Percentiles rank a stretch among this genome's conserved stretches.
These are phyloP conservation scores for Pampus argenteus DNA, from an alignment of 2,797 vertebrate species.

Conservation along the genomic window DNA sequence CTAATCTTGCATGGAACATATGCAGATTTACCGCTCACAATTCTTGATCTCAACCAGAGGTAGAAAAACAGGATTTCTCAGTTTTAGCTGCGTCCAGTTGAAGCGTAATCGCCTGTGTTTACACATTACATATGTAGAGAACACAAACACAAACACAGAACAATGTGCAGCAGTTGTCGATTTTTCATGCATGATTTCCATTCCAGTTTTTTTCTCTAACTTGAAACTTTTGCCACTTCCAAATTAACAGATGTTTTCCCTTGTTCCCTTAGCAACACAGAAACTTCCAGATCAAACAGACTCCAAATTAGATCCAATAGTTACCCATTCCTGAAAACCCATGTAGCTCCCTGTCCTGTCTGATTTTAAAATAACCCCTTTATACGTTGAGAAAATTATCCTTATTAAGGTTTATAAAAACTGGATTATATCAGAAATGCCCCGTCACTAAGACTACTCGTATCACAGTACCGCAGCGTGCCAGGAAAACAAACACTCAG, in stretches of 20 bases:
- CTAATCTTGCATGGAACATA: neutral
- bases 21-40: neutral
- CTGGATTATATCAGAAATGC: constrained; percentile 50
- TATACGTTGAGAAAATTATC: constrained; percentile 34
- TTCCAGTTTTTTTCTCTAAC: constrained; percentile 41
- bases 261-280: constrained; percentile 52
- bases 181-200: constrained; percentile 14
- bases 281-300: constrained; percentile 45
- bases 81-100: neutral
- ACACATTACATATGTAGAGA: neutral
- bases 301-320: constrained; percentile 26
- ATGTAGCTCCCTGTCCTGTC: too few species aligned
- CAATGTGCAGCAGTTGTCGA: neutral
- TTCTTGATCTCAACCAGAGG: neutral
- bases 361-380: too few species aligned
- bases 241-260: constrained; percentile 62
- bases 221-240: constrained; percentile 33
- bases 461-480: neutral
- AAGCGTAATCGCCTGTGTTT: constrained; percentile 13
- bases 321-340: constrained; percentile 18
- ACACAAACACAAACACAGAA: neutral
- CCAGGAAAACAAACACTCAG: constrained; percentile 5
- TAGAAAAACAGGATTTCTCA: neutral
- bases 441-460: constrained; percentile 12
- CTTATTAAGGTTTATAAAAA: constrained; percentile 36